Conservation (phyloP, 30 jellyfish, hydroid and myxozoan genomes). For the Aurelia aurita complex sp. Pacific region DNA sequence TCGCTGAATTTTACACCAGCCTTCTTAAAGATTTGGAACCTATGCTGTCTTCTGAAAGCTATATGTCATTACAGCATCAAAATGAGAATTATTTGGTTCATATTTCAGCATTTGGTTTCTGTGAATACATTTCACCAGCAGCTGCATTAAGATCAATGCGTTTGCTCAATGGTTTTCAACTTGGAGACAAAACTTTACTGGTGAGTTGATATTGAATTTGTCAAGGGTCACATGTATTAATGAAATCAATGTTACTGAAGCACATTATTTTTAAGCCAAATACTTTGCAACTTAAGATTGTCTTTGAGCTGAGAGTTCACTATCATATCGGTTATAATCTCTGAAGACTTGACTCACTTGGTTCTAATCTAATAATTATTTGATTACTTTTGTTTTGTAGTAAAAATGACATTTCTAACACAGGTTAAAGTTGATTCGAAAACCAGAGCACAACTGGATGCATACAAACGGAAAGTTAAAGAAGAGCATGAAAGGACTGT, state of each 20-base stretch:
- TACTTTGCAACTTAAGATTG: too few relatives aligned
- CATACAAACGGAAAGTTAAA: constrained; percentile 75
- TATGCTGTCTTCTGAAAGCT: too few relatives aligned
- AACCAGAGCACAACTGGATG: constrained; percentile 95
- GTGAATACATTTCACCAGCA: constrained; percentile 93
- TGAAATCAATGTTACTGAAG: too few relatives aligned
- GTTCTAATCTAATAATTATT: too few relatives aligned
- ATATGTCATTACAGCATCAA: too few relatives aligned
- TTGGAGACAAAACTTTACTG: constrained; percentile 90
- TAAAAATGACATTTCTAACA: neutral
- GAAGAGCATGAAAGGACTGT: constrained; percentile 77
- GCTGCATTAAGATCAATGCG: constrained; percentile 95
- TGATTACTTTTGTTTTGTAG: neutral
- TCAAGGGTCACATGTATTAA: too few relatives aligned
- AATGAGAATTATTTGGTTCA: neutral
- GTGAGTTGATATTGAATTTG: constrained; percentile 35
- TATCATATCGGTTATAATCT: too few relatives aligned
- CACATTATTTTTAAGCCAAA: too few relatives aligned
- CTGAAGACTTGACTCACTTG: too few relatives aligned
- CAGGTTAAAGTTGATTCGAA: constrained; percentile 97
- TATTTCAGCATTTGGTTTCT: constrained; percentile 95
- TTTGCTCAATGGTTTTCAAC: constrained; percentile 82
- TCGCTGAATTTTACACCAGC: too few relatives aligned
- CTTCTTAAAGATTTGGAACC: too few relatives aligned
- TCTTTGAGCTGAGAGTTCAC: too few relatives aligned